phyloP scores from a whole-genome alignment of 2,113 vertebrate species.

The Anarrhichthys ocellatus region DNA sequence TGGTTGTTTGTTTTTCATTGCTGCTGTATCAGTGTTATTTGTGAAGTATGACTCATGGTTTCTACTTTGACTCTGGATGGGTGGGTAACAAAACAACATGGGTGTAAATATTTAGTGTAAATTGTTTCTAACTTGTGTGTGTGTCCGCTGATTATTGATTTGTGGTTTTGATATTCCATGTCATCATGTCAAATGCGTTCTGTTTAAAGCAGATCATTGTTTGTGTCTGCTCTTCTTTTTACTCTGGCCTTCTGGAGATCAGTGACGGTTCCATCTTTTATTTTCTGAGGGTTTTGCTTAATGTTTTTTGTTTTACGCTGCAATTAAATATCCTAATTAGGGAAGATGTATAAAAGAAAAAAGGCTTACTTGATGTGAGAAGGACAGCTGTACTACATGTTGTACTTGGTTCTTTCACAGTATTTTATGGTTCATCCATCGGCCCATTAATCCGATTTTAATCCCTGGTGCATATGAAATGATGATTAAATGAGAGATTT shows the following conservation, averaged over 20 bases:
- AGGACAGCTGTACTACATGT: constrained; percentile 16
- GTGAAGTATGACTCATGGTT: constrained; percentile 17
- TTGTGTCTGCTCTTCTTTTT: not conserved
- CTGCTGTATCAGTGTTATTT: constrained; percentile 55
- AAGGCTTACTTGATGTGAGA: not conserved
- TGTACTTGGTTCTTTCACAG: not conserved
- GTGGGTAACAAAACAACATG: not conserved
- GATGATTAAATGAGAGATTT: constrained; percentile 5
- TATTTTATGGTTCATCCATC: constrained; percentile 4
- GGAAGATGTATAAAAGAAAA: not conserved
- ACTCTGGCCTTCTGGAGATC: not conserved
- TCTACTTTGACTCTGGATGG: constrained; percentile 20
- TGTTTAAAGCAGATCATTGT: not conserved
- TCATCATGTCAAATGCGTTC: not conserved
- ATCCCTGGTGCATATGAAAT: not conserved
- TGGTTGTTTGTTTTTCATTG: constrained; percentile 8
- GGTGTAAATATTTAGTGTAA: constrained; percentile 51
- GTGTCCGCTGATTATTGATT: not conserved
- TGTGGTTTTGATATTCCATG: not conserved
- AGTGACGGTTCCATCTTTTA: not conserved
- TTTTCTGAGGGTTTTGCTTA: not conserved
- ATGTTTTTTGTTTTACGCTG: not conserved
- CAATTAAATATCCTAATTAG: not conserved
- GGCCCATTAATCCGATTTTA: not conserved
- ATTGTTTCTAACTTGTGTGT: constrained; percentile 28